These are phyloP conservation scores for Drosophila antonietae DNA, from an alignment of 2,888 invertebrate species.

Conservation along the genomic window DNA sequence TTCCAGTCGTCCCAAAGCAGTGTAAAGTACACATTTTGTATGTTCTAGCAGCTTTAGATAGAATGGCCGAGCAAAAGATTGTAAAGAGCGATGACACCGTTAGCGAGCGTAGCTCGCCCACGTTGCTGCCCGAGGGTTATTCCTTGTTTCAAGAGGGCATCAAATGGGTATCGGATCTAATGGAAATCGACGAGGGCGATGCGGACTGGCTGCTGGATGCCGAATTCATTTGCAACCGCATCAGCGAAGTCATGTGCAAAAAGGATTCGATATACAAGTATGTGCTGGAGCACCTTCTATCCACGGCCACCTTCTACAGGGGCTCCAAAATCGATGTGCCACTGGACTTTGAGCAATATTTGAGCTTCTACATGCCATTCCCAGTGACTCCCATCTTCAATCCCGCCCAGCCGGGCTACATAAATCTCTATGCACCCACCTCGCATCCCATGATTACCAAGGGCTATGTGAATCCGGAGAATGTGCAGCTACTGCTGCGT, in stretches of 20 bases:
- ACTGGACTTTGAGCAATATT: constrained; percentile 54
- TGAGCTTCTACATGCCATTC: constrained; percentile 59
- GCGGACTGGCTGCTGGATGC: constrained; percentile 55
- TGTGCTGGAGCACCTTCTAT: constrained; percentile 43
- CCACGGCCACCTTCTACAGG: constrained; percentile 61
- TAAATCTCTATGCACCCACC: constrained; percentile 43
- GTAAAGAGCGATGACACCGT: constrained; percentile 14
- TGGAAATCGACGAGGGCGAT: constrained; percentile 53
- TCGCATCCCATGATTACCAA: constrained; percentile 56
- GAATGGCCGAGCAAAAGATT: constrained; percentile 35
- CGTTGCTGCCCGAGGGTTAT: constrained; percentile 37
- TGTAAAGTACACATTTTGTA: constrained; percentile 14
- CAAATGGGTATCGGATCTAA: constrained; percentile 52
- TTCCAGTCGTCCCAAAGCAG: constrained; percentile 23
- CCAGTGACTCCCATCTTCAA: constrained; percentile 60
- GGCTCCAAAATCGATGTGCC: constrained; percentile 65
- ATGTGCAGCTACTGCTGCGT: constrained; percentile 50
- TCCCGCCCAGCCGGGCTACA: constrained; percentile 54
- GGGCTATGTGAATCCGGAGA: constrained; percentile 59
- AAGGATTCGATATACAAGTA: constrained; percentile 56
- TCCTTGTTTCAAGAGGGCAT: constrained; percentile 58
- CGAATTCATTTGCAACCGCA: constrained; percentile 39
- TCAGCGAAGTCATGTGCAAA: constrained; percentile 51
- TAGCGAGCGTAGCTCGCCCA: background rate
- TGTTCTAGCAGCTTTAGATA: background rate